A percentile compares a stretch with the other conserved stretches of the same genome.
Evolutionary conservation across 2,113 vertebrate genomes (phyloP).

Genomic region (Chaetops frenatus): DNA sequence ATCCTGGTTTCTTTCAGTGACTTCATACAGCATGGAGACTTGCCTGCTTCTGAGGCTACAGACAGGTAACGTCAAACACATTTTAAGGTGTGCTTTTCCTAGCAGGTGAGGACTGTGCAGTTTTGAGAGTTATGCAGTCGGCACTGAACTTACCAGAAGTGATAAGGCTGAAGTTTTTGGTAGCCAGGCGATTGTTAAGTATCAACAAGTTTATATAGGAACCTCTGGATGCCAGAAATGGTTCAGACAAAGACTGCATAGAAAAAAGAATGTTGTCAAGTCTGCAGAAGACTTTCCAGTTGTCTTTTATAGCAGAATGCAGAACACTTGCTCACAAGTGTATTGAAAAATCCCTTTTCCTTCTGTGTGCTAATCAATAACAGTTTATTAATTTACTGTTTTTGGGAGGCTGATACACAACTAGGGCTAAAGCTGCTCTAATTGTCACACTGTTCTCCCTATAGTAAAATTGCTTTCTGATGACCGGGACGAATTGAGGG

Average conservation of each 20-base stretch:
- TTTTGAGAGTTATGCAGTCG: neutral
- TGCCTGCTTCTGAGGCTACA: neutral
- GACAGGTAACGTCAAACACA: neutral
- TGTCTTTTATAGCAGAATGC: neutral
- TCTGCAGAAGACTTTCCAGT: neutral
- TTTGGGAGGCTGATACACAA: conserved; percentile 90
- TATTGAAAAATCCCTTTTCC: neutral
- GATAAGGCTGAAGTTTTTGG: neutral
- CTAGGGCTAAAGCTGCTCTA: conserved; percentile 76
- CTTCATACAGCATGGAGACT: neutral
- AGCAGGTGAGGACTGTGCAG: neutral
- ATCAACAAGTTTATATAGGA: neutral
- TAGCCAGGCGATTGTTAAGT: neutral
- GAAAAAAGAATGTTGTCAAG: neutral
- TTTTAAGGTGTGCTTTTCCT: neutral
- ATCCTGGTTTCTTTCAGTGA: neutral
- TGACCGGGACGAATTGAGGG: conserved; percentile 94
- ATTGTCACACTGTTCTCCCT: conserved; percentile 84
- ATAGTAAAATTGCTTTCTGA: conserved; percentile 89
- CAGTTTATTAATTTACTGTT: neutral
- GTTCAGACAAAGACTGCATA: neutral
- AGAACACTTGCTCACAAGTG: neutral
- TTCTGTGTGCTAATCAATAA: neutral
- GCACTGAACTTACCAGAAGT: neutral
- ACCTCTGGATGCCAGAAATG: neutral